Evolutionary conservation across 1,140 invertebrate genomes (phyloP), one percentile per base, ranked within the genome.

Genomic region (Leptinotarsa undecemlineata): DNA sequence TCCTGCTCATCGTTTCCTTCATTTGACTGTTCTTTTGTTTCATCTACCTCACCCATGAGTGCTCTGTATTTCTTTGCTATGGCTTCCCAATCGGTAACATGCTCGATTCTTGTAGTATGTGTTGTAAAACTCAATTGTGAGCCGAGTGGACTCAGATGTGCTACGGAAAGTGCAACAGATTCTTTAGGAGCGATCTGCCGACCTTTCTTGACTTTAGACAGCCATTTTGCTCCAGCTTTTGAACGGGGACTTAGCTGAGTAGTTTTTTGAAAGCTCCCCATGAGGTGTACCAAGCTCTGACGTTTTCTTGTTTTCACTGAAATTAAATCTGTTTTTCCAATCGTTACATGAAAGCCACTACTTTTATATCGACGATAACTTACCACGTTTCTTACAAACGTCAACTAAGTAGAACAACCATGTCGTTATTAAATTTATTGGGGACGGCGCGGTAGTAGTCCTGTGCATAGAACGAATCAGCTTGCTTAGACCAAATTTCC

Each of bases 401-500:
- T 93, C 90, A 75, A 91, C 91, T 68, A 96, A 87, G 87, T 94
- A 96, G 84, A 94, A 91, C 68, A 96, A 88, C 94, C 95, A 96
- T 61, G 97, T 96, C 2, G 96, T 98, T 75, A 99, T 90, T 66
- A 99, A 90, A 85, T 99, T 99, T 57, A 99, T 89, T 1, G 98
- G 98, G 3, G 97, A 96, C 1, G 98, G 98, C 3, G 98, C 98
- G 4, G 96, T 96, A 57, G 95, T 96, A 8, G 97, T 98, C 82
- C 98, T 92, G 87, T 99, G 97, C 97, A 99, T 99, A 84, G 98
- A 98, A 78, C 97, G 89, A 82, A 99, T 98, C 79, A 99, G 89
- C 88, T 99, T 99, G 62, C 98, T 98, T 80, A 99, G 87, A 47
- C 98, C 98, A 84, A 98, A 99, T 86, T 99, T 99, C 98, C 98